Evolutionary conservation across 2,113 vertebrate genomes (phyloP).

Genomic region (Delphinapterus leucas): DNA sequence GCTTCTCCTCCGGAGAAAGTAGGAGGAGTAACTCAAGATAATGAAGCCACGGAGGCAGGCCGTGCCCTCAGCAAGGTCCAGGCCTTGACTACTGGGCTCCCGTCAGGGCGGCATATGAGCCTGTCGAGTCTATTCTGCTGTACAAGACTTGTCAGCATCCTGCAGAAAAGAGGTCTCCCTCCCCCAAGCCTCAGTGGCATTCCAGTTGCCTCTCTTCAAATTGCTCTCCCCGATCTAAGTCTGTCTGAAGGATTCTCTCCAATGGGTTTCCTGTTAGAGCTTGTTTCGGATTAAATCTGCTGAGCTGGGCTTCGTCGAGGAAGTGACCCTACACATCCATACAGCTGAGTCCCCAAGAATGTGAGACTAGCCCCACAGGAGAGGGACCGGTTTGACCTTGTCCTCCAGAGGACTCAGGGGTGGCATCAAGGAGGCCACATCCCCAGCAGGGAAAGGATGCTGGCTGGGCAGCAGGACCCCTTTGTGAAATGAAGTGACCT

Average conservation of each 20-base stretch:
- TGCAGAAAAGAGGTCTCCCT: rapidly evolving
- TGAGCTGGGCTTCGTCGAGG: neutral
- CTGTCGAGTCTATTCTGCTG: rapidly evolving
- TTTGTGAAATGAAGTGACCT: neutral
- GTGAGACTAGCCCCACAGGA: neutral
- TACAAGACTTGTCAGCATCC: neutral
- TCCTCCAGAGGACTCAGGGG: neutral
- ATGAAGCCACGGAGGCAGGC: neutral
- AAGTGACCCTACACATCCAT: neutral
- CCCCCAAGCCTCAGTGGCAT: rapidly evolving
- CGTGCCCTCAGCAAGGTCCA: neutral
- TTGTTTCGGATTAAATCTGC: neutral
- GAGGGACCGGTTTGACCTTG: neutral
- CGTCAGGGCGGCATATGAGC: neutral
- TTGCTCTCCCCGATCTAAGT: neutral
- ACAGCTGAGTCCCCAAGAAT: neutral
- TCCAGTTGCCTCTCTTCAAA: neutral
- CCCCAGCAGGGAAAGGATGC: no score
- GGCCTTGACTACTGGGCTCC: neutral
- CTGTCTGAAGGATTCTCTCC: neutral
- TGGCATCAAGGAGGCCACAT: no score
- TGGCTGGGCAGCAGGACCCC: neutral
- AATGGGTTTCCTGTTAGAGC: neutral
- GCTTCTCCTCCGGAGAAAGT: neutral
- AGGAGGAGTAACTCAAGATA: neutral